Percentiles rank a stretch among this genome's conserved stretches.
phyloP scores from a whole-genome alignment of 2,113 vertebrate genomes.

The Apteryx owenii region DNA sequence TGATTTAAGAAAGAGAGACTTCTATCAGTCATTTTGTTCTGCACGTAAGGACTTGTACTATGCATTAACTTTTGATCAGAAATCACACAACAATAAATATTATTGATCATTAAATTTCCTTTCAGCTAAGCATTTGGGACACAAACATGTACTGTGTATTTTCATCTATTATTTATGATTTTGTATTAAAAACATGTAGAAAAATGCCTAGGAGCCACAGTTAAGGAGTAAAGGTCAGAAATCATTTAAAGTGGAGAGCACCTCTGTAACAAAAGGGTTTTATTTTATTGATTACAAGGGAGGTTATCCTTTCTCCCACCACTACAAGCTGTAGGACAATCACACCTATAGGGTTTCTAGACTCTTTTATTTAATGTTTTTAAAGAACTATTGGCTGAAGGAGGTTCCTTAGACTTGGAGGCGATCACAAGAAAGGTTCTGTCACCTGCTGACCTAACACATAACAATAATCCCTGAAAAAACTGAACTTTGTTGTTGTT shows the following conservation, averaged over 20 bases:
- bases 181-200: not conserved
- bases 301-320: not conserved
- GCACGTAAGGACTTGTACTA: not conserved
- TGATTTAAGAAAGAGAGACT: not conserved
- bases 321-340: not conserved
- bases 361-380: conserved; percentile 39
- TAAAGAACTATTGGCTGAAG: not conserved
- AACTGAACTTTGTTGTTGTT: conserved; percentile 21
- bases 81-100: not conserved
- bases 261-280: not conserved
- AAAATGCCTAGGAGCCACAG: not conserved
- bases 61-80: not conserved
- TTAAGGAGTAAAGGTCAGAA: not conserved
- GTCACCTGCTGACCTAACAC: not conserved
- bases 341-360: conserved; percentile 7
- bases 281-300: conserved; percentile 30
- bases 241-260: not conserved
- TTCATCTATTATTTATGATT: not conserved
- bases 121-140: not conserved
- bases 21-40: not conserved
- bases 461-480: not conserved
- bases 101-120: not conserved
- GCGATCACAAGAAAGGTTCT: conserved; percentile 12
- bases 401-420: conserved; percentile 23
- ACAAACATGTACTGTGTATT: not conserved